phyloP scores from a whole-genome alignment of 2,888 invertebrate species.

The Caenorhabditis sp. region DNA sequence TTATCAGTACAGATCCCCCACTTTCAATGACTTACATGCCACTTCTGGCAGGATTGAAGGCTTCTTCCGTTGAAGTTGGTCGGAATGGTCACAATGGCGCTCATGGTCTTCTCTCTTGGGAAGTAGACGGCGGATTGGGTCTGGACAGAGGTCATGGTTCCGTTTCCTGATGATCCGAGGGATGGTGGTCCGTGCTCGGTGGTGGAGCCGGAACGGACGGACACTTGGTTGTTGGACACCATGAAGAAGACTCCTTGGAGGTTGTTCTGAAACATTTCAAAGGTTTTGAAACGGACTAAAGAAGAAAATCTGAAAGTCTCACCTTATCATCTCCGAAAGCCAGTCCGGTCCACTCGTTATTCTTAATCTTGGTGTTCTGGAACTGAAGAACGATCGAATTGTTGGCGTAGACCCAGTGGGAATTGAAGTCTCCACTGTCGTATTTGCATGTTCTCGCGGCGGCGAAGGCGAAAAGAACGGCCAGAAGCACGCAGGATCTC shows the following conservation, averaged over 20 bases:
- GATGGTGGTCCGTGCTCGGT: slow-evolving; percentile 52
- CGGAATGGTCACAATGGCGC: slow-evolving; percentile 37
- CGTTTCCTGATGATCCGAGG: slow-evolving; percentile 28
- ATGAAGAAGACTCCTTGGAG: slow-evolving; percentile 53
- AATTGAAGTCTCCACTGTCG: slow-evolving; percentile 38
- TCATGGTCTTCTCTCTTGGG: slow-evolving; percentile 51
- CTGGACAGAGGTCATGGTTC: slow-evolving; percentile 17
- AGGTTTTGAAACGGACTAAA: too few species aligned
- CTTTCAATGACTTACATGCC: slow-evolving; percentile 38
- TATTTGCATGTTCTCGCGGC: slow-evolving; percentile 56
- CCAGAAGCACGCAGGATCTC: slow-evolving; percentile 29
- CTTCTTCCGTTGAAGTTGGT: slow-evolving; percentile 41
- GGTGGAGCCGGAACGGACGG: slow-evolving; percentile 44
- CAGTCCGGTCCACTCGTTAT: slow-evolving; percentile 58
- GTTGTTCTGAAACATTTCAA: slow-evolving; percentile 35
- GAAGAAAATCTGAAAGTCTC: background rate
- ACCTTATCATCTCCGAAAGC: slow-evolving; percentile 61
- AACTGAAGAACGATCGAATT: slow-evolving; percentile 56
- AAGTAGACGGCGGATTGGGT: slow-evolving; percentile 44
- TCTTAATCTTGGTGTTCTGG: slow-evolving; percentile 57
- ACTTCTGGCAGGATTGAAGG: slow-evolving; percentile 54
- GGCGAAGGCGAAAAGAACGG: slow-evolving; percentile 10
- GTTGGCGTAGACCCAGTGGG: slow-evolving; percentile 51
- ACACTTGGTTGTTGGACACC: slow-evolving; percentile 52
- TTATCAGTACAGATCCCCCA: background rate